A percentile compares a stretch with the other conserved stretches of the same genome.
Conservation (phyloP, 2,888 invertebrate genomes). For the Polietes domitor region DNA sequence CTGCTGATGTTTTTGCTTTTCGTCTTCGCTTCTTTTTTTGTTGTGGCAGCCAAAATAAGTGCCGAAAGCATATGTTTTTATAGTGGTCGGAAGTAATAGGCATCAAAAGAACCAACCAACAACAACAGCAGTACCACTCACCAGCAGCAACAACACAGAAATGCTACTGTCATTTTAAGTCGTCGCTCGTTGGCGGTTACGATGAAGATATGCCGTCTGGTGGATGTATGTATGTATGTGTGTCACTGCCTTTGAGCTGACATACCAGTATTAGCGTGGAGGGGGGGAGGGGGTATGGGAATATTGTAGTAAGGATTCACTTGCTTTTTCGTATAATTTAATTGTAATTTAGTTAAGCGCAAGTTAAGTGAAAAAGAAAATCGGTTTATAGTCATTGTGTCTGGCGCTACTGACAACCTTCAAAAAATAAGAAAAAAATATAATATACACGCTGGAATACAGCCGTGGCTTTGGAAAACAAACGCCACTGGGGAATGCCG, state of each 20-base stretch:
- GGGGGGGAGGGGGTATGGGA: not conserved
- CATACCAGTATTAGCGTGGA: not conserved
- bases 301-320: not conserved
- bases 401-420: not conserved
- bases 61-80: slow-evolving; percentile 31
- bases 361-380: slow-evolving; percentile 38
- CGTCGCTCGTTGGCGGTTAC: not conserved
- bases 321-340: slow-evolving; percentile 27
- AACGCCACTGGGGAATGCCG: too few relatives aligned
- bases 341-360: slow-evolving; percentile 38
- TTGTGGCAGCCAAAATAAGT: slow-evolving; percentile 10
- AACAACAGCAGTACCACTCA: not conserved
- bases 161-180: slow-evolving; percentile 16
- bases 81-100: slow-evolving; percentile 37
- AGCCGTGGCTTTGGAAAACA: too few relatives aligned
- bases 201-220: not conserved
- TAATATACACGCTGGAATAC: not conserved
- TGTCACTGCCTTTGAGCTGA: not conserved
- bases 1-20: not conserved
- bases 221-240: not conserved
- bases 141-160: not conserved
- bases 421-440: not conserved
- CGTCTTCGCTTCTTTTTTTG: not conserved
- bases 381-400: slow-evolving; percentile 31
- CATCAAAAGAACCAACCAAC: slow-evolving; percentile 6